phyloP scores from a whole-genome alignment of 2,888 invertebrate genomes.

The Zonitis immaculata region DNA sequence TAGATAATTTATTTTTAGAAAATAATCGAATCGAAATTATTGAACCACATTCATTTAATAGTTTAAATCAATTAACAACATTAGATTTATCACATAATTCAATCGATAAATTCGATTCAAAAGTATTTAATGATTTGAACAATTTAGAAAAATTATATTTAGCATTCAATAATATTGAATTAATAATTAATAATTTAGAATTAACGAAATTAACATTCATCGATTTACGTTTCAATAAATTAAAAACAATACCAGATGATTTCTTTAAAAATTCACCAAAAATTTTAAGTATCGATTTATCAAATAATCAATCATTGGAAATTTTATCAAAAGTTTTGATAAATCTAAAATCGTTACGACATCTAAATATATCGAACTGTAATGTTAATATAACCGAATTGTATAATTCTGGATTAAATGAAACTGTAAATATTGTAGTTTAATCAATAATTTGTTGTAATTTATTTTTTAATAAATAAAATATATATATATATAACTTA shows the following conservation, averaged over 20 bases:
- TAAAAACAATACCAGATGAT: background rate
- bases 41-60: constrained; percentile 2
- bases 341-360: background rate
- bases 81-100: background rate
- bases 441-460: background rate
- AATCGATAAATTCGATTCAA: background rate
- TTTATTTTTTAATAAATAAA: background rate
- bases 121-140: background rate
- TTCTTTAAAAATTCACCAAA: background rate
- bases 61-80: constrained; percentile 2
- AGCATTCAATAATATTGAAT: background rate
- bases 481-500: too few species aligned
- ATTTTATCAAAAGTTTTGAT: background rate
- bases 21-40: constrained; percentile 10
- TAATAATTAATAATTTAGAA: background rate
- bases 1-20: constrained; percentile 14
- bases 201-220: background rate
- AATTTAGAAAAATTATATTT: background rate
- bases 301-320: background rate
- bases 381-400: background rate
- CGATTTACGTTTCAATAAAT: background rate
- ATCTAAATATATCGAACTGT: background rate
- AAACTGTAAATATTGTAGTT: background rate
- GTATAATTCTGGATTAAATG: background rate
- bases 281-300: background rate